Evolutionary conservation across 2,797 vertebrate species (phyloP), one percentile per base, ranked within the genome.

Genomic region (Sphenodon punctatus): DNA sequence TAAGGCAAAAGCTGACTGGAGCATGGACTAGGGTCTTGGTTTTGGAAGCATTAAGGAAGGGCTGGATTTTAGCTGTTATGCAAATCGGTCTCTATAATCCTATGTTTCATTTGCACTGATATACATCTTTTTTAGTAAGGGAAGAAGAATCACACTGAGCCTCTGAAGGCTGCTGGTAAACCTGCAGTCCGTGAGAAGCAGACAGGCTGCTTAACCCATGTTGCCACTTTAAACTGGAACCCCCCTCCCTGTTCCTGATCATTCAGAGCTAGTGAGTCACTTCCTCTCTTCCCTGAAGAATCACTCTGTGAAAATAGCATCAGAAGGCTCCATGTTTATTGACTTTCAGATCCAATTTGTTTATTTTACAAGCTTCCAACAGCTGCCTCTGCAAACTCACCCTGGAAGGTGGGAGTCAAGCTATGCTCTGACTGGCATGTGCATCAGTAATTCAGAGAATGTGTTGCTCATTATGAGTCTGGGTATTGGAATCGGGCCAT

Each of bases 231-330:
- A 2, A 7, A 78, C 76, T 63, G 56, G 49, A 66, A n/a, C 43
- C 30, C 8, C 12, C n/a, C n/a, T 63, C 32, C 67, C 32, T 81
- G 74, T 15, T 67, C 61, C 59, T 67, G n/a, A 23, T 30, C 42
- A 34, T 30, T 36, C 43, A 43, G 67, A 63, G 64, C 46, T 53
- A 1, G 6, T 63, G 85, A 86, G 67, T 85, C 76, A 55, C 67
- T 77, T 85, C 67, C 73, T 23, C 6, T 63, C 78, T 76, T 70
- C 76, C 45, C 82, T 45, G 49, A 75, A 55, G 67, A 80, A 71
- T 65, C 64, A 32, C 10, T 63, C 53, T 83, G 51, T 32, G 69
- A 34, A 80, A 82, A 71, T 2, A 5, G 4, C 13, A 27, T 74
- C 42, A 61, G 14, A 61, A 45, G 43, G 76, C 0, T 27, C 38